phyloP scores from a whole-genome alignment of 2,888 invertebrate species.

The Harpagoxenus sublaevis region DNA sequence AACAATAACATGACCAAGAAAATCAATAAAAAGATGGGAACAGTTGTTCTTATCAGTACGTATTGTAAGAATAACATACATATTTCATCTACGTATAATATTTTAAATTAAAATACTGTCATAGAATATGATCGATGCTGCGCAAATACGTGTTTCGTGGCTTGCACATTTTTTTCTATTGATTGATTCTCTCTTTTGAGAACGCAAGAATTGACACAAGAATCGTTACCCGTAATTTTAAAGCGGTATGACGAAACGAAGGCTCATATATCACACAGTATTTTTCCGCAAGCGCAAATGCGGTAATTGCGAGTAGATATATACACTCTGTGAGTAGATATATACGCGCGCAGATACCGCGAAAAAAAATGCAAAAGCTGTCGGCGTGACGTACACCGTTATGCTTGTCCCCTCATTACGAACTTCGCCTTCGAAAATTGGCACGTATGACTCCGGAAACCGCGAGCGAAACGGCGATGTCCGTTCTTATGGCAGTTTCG shows the following conservation, averaged over 20 bases:
- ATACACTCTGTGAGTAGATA: not conserved
- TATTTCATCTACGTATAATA: not conserved
- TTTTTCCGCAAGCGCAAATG: conserved; percentile 24
- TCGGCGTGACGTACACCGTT: conserved; percentile 36
- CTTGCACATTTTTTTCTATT: not conserved
- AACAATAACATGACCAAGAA: not conserved
- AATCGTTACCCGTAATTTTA: not conserved
- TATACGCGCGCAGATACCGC: not conserved
- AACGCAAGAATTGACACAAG: not conserved
- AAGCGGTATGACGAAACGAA: not conserved
- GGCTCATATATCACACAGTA: conserved; percentile 19
- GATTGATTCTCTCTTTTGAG: not conserved
- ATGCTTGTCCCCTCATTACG: conserved; percentile 39
- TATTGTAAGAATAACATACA: not conserved
- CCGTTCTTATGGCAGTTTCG: conserved; percentile 6
- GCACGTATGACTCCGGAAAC: conserved; percentile 43
- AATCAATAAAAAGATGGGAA: not conserved
- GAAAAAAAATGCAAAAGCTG: conserved; percentile 35
- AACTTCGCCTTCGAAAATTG: conserved; percentile 43
- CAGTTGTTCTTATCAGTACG: not conserved
- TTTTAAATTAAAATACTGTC: not conserved
- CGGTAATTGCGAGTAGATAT: conserved; percentile 27
- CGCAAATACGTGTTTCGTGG: not conserved
- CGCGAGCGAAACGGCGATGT: conserved; percentile 3
- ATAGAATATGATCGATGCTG: not conserved